Base-by-base conservation (phyloP, 2,797 vertebrate genomes). In the Aviceda cuculoides region DNA sequence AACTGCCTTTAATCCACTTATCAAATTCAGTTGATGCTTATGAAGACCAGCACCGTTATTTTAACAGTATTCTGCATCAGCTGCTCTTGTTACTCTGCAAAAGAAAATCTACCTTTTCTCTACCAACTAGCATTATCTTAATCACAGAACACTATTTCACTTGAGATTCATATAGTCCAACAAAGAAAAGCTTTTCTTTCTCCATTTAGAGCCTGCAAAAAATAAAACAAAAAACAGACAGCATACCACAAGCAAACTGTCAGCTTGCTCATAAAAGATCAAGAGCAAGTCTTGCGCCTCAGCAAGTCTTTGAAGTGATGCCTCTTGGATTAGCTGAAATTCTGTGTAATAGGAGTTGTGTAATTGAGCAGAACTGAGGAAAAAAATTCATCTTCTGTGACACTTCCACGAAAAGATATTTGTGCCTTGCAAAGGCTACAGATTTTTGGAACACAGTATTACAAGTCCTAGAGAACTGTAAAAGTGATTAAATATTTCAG, bases 211-310 rank as follows among this genome's bases (percentile, higher is more conserved):
- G 89, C 24, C 71, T 81, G 73, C 80, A 97, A 81, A 81, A 94
- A 93, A 91, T 20, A 66, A 89, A 94, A 78, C 63, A 66, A 87
- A 86, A 85, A 63, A 20, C 89, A 95, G 80, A 70, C 61, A 95
- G 85, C 90, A 94, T 81, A 94, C 87, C 94, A 91, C 93, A 94
- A 96, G 88, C 89, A 96, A 96, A 96, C 90, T 97, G 93, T 92
- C 96, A 91, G 85, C 79, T 90, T 71, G 86, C 86, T 96, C 95
- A 93, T 95, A 96, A 97, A 97, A 96, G 94, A 97, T 95, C 94
- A 97, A 95, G 93, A 96, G 89, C 80, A 82, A 92, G 50, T 71
- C 91, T 95, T 93, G 85, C 5, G 80, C 73, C 65, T 95, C 87
- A 90, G 35, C 49, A 83, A 94, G 75, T 37, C 95, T 97, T 97